Base-by-base conservation (phyloP, 1,140 invertebrate genomes). In the Asobara japonica region DNA sequence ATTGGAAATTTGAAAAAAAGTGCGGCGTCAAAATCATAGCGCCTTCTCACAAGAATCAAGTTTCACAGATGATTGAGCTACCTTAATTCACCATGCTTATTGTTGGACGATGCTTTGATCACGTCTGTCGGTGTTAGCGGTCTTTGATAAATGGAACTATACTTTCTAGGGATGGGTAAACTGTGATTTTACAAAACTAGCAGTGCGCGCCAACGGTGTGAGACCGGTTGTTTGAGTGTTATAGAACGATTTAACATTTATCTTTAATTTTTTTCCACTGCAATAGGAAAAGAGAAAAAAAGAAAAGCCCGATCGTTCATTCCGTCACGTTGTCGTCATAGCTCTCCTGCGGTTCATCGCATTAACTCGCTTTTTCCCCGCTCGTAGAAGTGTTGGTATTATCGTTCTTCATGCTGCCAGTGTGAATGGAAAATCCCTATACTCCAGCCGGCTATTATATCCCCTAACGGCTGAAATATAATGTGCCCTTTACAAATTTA, bases 401-500 rank as follows among this genome's bases (percentile, higher is more conserved):
- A 56, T 56, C 51, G 22, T 56, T 25, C 51, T 56, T 22, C 51
- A 56, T 56, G 11, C 51, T 56, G 3, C 22, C 51, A 45, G 69
- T 60, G 61, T 71, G 69, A 71, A 71, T 71, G 62, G 51, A 71
- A 71, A 71, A 71, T 71, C 69, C 41, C 61, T 65, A 62, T 51
- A 71, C 61, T 65, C 64, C 69, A 71, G 69, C n/a, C 60, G 62
- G 61, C 62, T 65, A 71, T 71, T 71, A 71, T 71, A 31, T 61
- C 69, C 56, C 45, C 38, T 71, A 71, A 71, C 69, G 69, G 64
- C 69, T 65, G 18, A 71, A 71, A 71, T 71, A 71, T 71, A 71
- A 71, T 71, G 62, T 65, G 64, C 41, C 69, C 62, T 71, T 56
- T 65, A 71, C 64, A 71, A 71, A 71, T 71, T 71, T 71, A 71